Evolutionary conservation across 2,797 vertebrate genomes (phyloP), one percentile per base, ranked within the genome.

Genomic region (Synanceia verrucosa): DNA sequence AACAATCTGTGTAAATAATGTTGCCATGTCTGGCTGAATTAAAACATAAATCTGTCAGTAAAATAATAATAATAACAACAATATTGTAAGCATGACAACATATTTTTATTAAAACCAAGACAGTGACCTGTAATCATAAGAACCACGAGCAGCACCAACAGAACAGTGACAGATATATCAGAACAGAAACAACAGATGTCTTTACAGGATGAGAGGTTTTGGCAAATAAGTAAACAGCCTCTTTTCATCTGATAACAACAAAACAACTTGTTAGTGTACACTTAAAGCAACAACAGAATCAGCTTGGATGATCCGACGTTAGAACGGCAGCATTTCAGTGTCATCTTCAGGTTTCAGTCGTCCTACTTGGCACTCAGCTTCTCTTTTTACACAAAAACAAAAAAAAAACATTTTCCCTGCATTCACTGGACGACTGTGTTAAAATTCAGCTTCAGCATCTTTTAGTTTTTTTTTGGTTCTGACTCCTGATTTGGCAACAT

Each of bases 41-140:
- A 28, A 6, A 31, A 53, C 3, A 39, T 13, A 21, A 50, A 41
- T 36, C 16, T 7, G 43, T 23, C 10, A 23, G n/a, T n/a, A n/a
- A n/a, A n/a, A n/a, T n/a, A n/a, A n/a, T 41, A 41, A 48, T 16
- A 56, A 74, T 4, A 48, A 73, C 39, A 21, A 13, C 26, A 56
- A 50, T 2, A 68, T 62, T 52, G 52, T 76, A 69, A 78, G 88
- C 86, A 89, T 79, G 79, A 80, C 83, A 82, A 57, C 82, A 70
- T 47, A 78, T 79, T 81, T 91, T 91, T 86, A 88, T 86, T 91
- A 89, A 91, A 92, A 92, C 67, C 74, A 86, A 86, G 62, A 88
- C 78, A 79, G 76, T 83, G 66, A 81, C 44, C 6, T 72, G 67
- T 73, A 68, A 82, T 72, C 56, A 62, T 67, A 71, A 83, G 34